Evolutionary conservation across 2,888 invertebrate species (phyloP).

Genomic region (Lepidocyrtinus sp.): DNA sequence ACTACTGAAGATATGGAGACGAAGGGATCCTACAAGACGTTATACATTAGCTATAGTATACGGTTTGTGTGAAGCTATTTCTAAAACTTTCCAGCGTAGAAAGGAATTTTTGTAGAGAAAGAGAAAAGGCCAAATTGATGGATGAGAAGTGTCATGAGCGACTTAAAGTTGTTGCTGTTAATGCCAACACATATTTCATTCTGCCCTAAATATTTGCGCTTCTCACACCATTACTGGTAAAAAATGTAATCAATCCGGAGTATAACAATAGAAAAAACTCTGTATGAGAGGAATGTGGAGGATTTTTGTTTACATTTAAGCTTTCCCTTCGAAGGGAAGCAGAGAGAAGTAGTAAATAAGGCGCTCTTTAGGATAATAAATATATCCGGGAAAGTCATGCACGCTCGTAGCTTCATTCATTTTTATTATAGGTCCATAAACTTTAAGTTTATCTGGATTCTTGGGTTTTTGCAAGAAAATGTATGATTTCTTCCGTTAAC

Average conservation of each 20-base stretch:
- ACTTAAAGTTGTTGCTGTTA: constrained; percentile 68
- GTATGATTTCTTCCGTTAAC: too few species aligned
- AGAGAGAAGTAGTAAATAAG: not conserved
- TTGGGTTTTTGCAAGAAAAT: not conserved
- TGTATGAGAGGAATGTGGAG: not conserved
- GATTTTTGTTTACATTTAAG: constrained; percentile 2
- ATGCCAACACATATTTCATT: constrained; percentile 67
- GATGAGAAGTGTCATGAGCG: constrained; percentile 66
- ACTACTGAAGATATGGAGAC: not conserved
- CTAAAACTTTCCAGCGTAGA: not conserved
- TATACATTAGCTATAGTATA: not conserved
- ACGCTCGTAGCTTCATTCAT: not conserved
- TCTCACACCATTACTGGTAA: constrained; percentile 56
- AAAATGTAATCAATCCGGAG: constrained; percentile 63
- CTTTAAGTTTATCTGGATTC: constrained; percentile 13
- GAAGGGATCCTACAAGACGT: not conserved
- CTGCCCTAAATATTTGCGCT: constrained; percentile 67
- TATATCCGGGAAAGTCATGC: constrained; percentile 13
- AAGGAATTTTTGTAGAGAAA: constrained; percentile 5
- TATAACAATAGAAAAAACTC: not conserved
- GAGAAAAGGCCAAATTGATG: constrained; percentile 61
- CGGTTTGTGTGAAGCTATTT: not conserved
- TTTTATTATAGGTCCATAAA: constrained; percentile 7
- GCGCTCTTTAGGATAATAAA: not conserved
- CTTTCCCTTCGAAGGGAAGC: not conserved